These are phyloP conservation scores for Drosophila nr. medialis DNA, from an alignment of 2,888 invertebrate genomes.

Conservation along the genomic window DNA sequence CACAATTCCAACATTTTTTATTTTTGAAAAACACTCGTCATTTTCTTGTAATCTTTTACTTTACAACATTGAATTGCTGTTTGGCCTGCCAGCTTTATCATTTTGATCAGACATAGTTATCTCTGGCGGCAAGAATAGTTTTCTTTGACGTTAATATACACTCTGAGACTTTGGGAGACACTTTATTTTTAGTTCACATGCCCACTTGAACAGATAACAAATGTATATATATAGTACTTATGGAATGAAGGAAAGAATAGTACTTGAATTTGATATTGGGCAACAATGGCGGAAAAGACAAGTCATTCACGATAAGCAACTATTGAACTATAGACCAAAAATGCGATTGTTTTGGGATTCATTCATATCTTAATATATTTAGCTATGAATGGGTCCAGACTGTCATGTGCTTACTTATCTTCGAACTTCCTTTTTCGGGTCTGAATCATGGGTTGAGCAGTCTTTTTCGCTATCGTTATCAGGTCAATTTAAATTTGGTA, in stretches of 20 bases:
- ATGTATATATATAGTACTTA: slow-evolving; percentile 2
- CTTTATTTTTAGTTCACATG: slow-evolving; percentile 7
- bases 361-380: slow-evolving; percentile 23
- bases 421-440: slow-evolving; percentile 4
- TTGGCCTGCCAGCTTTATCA: neutral
- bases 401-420: slow-evolving; percentile 16
- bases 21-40: neutral
- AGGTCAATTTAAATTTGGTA: slow-evolving; percentile 25
- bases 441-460: slow-evolving; percentile 33
- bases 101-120: slow-evolving; percentile 26
- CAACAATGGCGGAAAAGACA: slow-evolving; percentile 1
- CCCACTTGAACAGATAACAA: slow-evolving; percentile 28
- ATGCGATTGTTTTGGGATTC: neutral
- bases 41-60: neutral
- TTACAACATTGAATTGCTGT: neutral
- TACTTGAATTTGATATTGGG: slow-evolving; percentile 15
- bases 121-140: slow-evolving; percentile 24
- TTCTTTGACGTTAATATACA: neutral
- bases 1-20: neutral
- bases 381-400: slow-evolving; percentile 40
- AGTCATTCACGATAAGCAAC: slow-evolving; percentile 25
- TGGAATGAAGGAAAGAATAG: neutral
- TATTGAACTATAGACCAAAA: slow-evolving; percentile 12
- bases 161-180: slow-evolving; percentile 26
- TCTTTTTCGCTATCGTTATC: slow-evolving; percentile 7